Percentiles rank a stretch among this genome's conserved stretches.
Evolutionary conservation across 2,888 invertebrate species (phyloP).

Genomic region (Stenurella melanura): DNA sequence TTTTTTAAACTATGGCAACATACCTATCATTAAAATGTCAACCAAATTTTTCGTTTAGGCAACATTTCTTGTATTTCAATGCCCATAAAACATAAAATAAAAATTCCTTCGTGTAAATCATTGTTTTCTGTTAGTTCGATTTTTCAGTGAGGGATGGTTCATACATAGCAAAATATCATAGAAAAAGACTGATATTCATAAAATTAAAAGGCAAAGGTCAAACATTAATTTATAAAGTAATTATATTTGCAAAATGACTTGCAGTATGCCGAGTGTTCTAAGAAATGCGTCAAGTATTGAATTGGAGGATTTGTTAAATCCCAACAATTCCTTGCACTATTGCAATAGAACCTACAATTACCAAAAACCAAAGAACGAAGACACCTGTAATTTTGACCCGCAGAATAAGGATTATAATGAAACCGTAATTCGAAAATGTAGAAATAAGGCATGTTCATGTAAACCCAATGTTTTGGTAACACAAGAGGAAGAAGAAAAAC

Average conservation of each 20-base stretch:
- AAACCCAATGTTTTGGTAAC: slow-evolving; percentile 5
- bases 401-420: slow-evolving; percentile 13
- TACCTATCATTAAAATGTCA: slow-evolving; percentile 19
- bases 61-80: slow-evolving; percentile 9
- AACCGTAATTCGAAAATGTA: slow-evolving; percentile 16
- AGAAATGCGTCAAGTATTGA: slow-evolving; percentile 30
- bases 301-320: slow-evolving; percentile 15
- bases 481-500: neutral
- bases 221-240: neutral
- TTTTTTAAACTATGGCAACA: slow-evolving; percentile 15
- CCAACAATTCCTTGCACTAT: neutral
- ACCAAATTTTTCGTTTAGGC: slow-evolving; percentile 11
- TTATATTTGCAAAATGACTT: neutral
- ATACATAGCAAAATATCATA: slow-evolving; percentile 5
- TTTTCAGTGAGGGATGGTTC: slow-evolving; percentile 28
- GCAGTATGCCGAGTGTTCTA: neutral
- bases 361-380: neutral
- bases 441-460: slow-evolving; percentile 35
- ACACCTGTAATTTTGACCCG: neutral
- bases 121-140: slow-evolving; percentile 15
- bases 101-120: neutral
- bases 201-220: neutral
- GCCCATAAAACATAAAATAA: slow-evolving; percentile 22
- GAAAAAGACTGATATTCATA: neutral
- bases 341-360: neutral